A percentile compares a stretch with the other conserved stretches of the same genome.
phyloP scores from a whole-genome alignment of 2,888 invertebrate species.

The Leptinotarsa peninsularis region DNA sequence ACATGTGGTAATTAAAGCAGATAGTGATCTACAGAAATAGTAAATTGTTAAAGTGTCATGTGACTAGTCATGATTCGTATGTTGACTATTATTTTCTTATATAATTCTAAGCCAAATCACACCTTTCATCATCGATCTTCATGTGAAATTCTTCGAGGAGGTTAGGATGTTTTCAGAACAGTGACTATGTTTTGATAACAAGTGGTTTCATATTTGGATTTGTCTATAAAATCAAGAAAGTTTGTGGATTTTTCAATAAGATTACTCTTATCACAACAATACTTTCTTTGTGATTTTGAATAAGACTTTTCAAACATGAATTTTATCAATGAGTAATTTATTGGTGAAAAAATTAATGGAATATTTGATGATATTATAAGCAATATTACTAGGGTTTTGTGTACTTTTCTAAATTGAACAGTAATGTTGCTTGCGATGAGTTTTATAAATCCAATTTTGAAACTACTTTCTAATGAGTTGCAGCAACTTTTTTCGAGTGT shows the following conservation, averaged over 20 bases:
- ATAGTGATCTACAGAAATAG: slow-evolving; percentile 25
- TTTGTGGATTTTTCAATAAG: neutral
- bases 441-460: neutral
- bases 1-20: slow-evolving; percentile 87
- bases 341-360: neutral
- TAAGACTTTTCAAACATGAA: neutral
- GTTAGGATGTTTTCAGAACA: neutral
- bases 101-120: slow-evolving; percentile 23
- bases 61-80: slow-evolving; percentile 47
- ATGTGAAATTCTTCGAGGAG: neutral
- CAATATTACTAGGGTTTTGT: neutral
- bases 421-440: neutral
- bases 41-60: slow-evolving; percentile 42
- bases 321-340: neutral
- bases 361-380: neutral
- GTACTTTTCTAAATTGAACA: neutral
- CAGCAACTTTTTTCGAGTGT: neutral
- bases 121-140: neutral
- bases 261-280: neutral
- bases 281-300: neutral
- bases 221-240: neutral
- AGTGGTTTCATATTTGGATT: slow-evolving; percentile 4
- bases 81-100: slow-evolving; percentile 30
- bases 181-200: neutral
- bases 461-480: neutral